Percentiles rank a stretch among this genome's conserved stretches.
These are phyloP conservation scores for Pomacea maculata DNA, from an alignment of 1,140 invertebrate genomes.

Conservation along the genomic window DNA sequence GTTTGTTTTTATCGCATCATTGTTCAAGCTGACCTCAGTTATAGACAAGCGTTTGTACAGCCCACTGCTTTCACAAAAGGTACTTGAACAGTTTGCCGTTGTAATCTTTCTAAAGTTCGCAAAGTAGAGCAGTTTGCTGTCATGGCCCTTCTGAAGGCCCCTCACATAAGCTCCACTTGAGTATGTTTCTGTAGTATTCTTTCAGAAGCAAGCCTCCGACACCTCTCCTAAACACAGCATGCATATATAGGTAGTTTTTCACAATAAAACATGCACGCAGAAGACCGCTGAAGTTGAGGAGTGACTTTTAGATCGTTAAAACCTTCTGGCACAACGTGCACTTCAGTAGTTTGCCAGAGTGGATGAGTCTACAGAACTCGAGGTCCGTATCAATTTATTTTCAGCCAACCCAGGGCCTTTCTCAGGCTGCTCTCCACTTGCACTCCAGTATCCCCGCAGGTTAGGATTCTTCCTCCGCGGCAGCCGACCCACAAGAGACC, in stretches of 20 bases:
- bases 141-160: too few species aligned
- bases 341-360: neutral
- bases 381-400: neutral
- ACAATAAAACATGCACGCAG: neutral
- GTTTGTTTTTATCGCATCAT: too few species aligned
- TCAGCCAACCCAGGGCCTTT: neutral
- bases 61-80: too few species aligned
- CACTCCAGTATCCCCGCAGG: slow-evolving; percentile 7
- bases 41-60: too few species aligned
- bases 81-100: too few species aligned
- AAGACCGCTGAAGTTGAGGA: neutral
- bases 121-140: too few species aligned
- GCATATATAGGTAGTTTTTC: neutral
- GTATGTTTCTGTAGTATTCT: too few species aligned
- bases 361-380: neutral
- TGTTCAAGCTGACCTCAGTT: too few species aligned
- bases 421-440: neutral
- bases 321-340: neutral
- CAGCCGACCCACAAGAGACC: slow-evolving; percentile 9
- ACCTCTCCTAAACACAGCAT: too few species aligned
- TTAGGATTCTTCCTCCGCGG: neutral
- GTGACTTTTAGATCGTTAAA: neutral
- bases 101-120: too few species aligned
- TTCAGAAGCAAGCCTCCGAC: too few species aligned
- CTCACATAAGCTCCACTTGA: too few species aligned